A percentile compares a stretch with the other conserved stretches of the same genome.
Conservation (phyloP, 2,113 vertebrate genomes). For the Aleadryas rufinucha region DNA sequence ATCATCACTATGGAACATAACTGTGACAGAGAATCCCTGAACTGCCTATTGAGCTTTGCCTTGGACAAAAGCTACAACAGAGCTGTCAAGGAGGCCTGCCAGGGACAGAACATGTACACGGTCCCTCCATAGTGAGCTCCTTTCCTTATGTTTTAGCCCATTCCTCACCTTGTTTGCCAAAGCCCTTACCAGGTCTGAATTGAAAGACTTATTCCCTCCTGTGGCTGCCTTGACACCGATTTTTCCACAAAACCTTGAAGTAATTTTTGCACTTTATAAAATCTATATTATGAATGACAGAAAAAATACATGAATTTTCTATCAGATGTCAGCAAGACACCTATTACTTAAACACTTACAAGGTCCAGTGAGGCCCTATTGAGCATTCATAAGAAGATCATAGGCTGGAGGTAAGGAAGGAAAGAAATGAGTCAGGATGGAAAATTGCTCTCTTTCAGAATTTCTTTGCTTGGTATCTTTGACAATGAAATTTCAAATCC, state of each 20-base stretch:
- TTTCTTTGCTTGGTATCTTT: neutral
- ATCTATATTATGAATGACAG: neutral
- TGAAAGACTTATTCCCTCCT: neutral
- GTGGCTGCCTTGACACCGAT: neutral
- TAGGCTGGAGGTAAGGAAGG: neutral
- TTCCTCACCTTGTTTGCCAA: neutral
- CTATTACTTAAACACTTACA: neutral
- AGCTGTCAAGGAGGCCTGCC: neutral
- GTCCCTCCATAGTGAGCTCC: neutral
- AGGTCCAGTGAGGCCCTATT: neutral
- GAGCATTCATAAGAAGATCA: neutral
- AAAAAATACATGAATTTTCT: neutral
- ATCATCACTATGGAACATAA: neutral
- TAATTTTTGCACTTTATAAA: slow-evolving; percentile 3
- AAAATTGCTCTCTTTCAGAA: neutral
- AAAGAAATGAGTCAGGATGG: neutral
- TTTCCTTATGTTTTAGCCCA: neutral
- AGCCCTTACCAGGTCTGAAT: neutral
- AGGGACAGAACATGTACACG: neutral
- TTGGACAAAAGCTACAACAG: neutral
- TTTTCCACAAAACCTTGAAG: neutral
- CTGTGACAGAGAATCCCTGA: neutral
- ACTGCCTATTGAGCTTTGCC: neutral
- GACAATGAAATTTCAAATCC: neutral
- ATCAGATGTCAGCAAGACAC: neutral